These are phyloP conservation scores for Benthosema pterotum DNA, from an alignment of 2,797 vertebrate species.

Conservation along the genomic window DNA sequence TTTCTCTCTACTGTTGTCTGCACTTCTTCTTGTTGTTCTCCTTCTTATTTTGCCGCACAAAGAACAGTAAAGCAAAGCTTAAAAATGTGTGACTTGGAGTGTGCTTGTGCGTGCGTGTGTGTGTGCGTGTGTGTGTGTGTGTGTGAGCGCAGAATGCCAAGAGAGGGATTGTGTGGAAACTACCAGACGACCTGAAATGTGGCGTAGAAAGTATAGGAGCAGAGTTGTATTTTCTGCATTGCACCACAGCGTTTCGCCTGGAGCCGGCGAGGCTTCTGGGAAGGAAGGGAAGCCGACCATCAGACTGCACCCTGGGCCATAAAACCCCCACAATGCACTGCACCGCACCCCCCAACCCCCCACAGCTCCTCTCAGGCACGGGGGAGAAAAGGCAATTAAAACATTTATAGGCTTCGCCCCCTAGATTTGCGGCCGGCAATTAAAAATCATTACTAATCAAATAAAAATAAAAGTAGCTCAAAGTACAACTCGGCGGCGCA, in stretches of 20 bases:
- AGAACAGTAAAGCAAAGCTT: slow-evolving; percentile 18
- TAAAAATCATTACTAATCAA: slow-evolving; percentile 85
- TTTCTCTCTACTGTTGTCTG: neutral
- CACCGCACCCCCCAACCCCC: slow-evolving; percentile 62
- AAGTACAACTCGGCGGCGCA: slow-evolving; percentile 63
- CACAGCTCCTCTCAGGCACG: slow-evolving; percentile 73
- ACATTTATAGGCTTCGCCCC: slow-evolving; percentile 74
- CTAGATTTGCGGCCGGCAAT: slow-evolving; percentile 77
- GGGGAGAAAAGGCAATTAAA: slow-evolving; percentile 76
- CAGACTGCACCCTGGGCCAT: slow-evolving; percentile 60
- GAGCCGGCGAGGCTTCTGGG: slow-evolving; percentile 64
- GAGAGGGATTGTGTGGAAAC: slow-evolving; percentile 49
- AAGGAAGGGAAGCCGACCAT: slow-evolving; percentile 67
- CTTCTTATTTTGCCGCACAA: slow-evolving; percentile 22
- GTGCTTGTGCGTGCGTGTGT: too few relatives aligned
- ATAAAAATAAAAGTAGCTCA: slow-evolving; percentile 79
- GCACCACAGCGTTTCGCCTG: slow-evolving; percentile 59
- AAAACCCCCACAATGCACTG: slow-evolving; percentile 64
- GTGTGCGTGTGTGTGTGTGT: too few relatives aligned
- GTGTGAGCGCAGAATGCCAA: slow-evolving; percentile 34
- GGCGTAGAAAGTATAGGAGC: slow-evolving; percentile 42
- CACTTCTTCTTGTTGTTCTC: neutral
- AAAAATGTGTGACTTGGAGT: slow-evolving; percentile 35
- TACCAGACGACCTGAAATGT: slow-evolving; percentile 49
- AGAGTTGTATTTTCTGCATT: slow-evolving; percentile 55